phyloP scores from a whole-genome alignment of 2,113 vertebrate genomes.

The Scalopus aquaticus region DNA sequence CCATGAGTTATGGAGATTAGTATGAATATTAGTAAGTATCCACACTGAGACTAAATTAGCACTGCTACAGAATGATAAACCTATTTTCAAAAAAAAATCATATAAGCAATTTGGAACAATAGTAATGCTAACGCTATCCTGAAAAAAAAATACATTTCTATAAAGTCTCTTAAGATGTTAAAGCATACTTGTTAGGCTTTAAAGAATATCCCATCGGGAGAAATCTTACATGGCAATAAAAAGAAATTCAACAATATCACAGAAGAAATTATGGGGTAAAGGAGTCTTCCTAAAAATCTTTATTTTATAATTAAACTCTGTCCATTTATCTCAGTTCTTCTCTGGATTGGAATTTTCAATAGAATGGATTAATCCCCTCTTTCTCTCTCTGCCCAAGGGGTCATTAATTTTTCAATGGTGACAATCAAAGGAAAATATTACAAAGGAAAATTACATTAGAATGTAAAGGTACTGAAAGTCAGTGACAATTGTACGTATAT shows the following conservation, averaged over 20 bases:
- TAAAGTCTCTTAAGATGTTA: neutral
- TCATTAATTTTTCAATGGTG: neutral
- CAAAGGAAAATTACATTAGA: neutral
- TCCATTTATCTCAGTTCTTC: slow-evolving; percentile 21
- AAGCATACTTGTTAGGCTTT: neutral
- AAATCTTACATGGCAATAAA: neutral
- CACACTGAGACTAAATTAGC: neutral
- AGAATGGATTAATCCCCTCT: neutral
- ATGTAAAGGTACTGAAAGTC: neutral
- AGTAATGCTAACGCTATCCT: neutral
- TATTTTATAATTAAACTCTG: slow-evolving; percentile 40
- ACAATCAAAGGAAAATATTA: neutral
- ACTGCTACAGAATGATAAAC: neutral
- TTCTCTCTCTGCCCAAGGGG: neutral
- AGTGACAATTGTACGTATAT: neutral
- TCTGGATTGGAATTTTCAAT: neutral
- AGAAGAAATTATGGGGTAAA: slow-evolving; percentile 1
- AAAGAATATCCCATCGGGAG: neutral
- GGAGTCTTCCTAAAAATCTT: neutral
- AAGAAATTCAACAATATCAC: neutral
- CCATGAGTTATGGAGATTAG: neutral
- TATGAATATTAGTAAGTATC: neutral
- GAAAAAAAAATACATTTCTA: neutral
- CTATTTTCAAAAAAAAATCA: neutral
- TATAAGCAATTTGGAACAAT: neutral